Conservation (phyloP, 1,140 invertebrate genomes). For the Formica selysi region DNA sequence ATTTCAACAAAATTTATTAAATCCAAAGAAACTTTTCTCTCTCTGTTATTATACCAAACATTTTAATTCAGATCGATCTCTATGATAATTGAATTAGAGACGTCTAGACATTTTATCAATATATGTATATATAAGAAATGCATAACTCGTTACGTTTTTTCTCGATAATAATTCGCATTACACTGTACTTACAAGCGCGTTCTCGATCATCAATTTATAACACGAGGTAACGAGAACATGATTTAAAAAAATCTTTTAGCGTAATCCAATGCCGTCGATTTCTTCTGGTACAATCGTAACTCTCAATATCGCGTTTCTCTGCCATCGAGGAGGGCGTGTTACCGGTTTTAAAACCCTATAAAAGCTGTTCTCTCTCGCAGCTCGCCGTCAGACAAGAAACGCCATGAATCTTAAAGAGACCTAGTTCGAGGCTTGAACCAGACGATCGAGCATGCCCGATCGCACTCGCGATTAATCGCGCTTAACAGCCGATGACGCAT, state of each 20-base stretch:
- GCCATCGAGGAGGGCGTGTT: background rate
- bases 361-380: constrained; percentile 39
- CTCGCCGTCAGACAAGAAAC: constrained; percentile 43
- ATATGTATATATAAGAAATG: background rate
- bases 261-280: background rate
- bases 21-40: no score
- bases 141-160: background rate
- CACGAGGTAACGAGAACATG: background rate
- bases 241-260: background rate
- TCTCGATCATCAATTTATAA: background rate
- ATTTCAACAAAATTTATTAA: no score
- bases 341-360: constrained; percentile 65
- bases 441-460: constrained; percentile 45
- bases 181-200: background rate
- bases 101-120: background rate
- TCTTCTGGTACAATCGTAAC: constrained; percentile 25
- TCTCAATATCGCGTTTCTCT: constrained; percentile 17
- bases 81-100: background rate
- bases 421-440: constrained; percentile 56
- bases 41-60: background rate
- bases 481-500: constrained; percentile 64
- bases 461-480: constrained; percentile 60
- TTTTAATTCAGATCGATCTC: background rate
- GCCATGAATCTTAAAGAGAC: constrained; percentile 60
- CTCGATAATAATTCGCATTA: background rate